Evolutionary conservation across 2,888 invertebrate species (phyloP).

Genomic region (Bedellia somnulentella): DNA sequence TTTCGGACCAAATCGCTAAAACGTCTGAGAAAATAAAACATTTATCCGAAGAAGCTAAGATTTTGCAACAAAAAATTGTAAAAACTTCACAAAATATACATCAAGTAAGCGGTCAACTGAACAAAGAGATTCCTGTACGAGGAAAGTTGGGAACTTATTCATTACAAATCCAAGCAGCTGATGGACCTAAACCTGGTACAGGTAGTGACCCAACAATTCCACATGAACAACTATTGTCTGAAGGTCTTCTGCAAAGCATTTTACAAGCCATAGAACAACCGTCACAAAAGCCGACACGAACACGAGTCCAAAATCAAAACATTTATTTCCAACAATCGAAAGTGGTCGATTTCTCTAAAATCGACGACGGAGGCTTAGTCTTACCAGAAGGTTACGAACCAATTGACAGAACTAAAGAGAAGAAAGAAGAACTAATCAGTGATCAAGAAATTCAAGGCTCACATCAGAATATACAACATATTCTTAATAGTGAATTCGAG

Average conservation of each 20-base stretch:
- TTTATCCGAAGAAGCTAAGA: constrained; percentile 36
- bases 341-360: constrained; percentile 14
- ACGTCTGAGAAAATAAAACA: constrained; percentile 42
- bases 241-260: constrained; percentile 79
- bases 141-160: constrained; percentile 69
- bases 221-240: constrained; percentile 77
- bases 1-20: constrained; percentile 37
- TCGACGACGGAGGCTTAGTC: constrained; percentile 26
- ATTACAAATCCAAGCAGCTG: constrained; percentile 74
- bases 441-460: constrained; percentile 30
- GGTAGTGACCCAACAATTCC: constrained; percentile 52
- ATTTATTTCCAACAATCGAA: constrained; percentile 14
- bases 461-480: constrained; percentile 18
- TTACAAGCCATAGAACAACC: constrained; percentile 81
- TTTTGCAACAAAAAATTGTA: constrained; percentile 40
- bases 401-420: constrained; percentile 25
- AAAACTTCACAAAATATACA: constrained; percentile 27
- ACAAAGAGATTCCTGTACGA: constrained; percentile 44
- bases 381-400: constrained; percentile 48
- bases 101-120: constrained; percentile 16
- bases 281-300: constrained; percentile 11
- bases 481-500: constrained; percentile 18
- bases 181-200: constrained; percentile 36
- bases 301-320: constrained; percentile 12
- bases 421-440: constrained; percentile 9